Percentiles rank a stretch among this genome's conserved stretches.
phyloP scores from a whole-genome alignment of 2,888 invertebrate genomes.

The Ptychoptera albimana region DNA sequence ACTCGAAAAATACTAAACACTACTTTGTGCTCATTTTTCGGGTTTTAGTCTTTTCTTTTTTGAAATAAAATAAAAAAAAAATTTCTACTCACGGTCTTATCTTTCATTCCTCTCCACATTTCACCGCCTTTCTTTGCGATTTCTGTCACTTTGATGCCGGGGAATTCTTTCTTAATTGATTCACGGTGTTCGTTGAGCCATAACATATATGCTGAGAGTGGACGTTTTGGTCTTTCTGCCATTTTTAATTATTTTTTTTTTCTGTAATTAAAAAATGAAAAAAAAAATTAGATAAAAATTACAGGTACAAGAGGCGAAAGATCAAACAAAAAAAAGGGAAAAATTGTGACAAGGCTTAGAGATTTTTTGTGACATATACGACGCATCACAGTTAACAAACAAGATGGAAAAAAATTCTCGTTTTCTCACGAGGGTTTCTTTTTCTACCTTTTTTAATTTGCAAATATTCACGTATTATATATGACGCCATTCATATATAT shows the following conservation, averaged over 20 bases:
- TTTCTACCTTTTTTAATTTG: conserved; percentile 1
- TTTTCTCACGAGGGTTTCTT: neutral
- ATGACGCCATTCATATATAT: no score
- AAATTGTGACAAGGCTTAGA: no score
- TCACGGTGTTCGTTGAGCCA: conserved; percentile 87
- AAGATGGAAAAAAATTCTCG: conserved; percentile 2
- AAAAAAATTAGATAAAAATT: neutral
- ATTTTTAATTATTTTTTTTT: conserved; percentile 37
- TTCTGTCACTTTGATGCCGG: conserved; percentile 83
- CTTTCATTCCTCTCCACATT: conserved; percentile 81
- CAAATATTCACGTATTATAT: no score
- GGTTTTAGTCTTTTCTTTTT: neutral
- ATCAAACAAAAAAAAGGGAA: no score
- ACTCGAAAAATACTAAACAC: no score
- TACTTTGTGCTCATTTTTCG: no score
- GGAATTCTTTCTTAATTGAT: conserved; percentile 75
- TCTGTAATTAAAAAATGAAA: neutral
- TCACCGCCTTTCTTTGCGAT: conserved; percentile 91
- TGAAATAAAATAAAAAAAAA: neutral
- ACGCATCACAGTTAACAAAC: no score
- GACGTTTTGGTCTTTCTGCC: conserved; percentile 86
- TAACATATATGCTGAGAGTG: conserved; percentile 84
- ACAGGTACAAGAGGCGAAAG: neutral
- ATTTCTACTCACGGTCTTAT: conserved; percentile 54
- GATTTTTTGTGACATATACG: no score